Percentiles rank a stretch among this genome's conserved stretches.
phyloP scores from a whole-genome alignment of 1,140 invertebrate species.

The Maconellicoccus hirsutus region DNA sequence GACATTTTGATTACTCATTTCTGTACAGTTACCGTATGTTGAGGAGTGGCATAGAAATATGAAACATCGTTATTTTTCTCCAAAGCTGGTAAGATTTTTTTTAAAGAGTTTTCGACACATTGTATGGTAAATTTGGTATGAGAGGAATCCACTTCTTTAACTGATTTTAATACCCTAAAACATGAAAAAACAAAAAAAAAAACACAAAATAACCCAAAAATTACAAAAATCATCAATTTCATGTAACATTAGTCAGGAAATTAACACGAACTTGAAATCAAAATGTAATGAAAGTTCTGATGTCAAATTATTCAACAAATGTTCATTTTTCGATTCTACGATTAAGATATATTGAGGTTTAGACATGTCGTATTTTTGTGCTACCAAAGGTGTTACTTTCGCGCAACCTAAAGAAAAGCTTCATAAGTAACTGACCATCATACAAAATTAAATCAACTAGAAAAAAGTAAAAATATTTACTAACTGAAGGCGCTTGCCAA shows the following conservation, averaged over 20 bases:
- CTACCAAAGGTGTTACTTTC: not conserved
- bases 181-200: no score
- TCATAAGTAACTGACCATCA: not conserved
- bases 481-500: constrained; percentile 61
- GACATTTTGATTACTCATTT: no score
- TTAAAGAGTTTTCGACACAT: not conserved
- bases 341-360: not conserved
- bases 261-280: not conserved
- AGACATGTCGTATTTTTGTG: not conserved
- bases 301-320: not conserved
- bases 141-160: not conserved
- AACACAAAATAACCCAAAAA: not conserved
- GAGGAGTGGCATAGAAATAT: not conserved
- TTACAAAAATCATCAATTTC: not conserved
- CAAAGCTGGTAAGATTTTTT: not conserved
- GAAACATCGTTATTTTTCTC: not conserved
- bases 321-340: not conserved
- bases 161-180: not conserved
- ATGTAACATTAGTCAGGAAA: not conserved
- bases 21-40: not conserved
- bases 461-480: constrained; percentile 8
- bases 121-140: not conserved
- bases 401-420: not conserved
- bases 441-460: not conserved
- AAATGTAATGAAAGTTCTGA: not conserved